Evolutionary conservation across 1,140 invertebrate genomes (phyloP).

Genomic region (Drosophila serrata): DNA sequence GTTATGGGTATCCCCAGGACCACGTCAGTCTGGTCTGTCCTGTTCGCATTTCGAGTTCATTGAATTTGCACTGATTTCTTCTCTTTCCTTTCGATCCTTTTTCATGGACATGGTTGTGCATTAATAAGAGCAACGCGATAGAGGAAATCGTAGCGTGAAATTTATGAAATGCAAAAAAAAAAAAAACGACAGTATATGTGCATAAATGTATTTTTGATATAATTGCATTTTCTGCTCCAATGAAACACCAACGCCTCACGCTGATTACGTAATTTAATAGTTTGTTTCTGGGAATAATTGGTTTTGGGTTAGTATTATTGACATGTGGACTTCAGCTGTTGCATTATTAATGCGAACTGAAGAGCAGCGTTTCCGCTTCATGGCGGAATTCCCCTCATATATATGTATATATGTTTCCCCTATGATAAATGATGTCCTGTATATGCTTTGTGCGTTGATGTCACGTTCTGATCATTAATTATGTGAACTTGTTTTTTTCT

Average conservation of each 20-base stretch:
- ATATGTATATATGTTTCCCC: slow-evolving; percentile 34
- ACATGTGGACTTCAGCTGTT: slow-evolving; percentile 66
- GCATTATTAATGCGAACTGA: slow-evolving; percentile 74
- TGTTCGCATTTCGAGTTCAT: slow-evolving; percentile 78
- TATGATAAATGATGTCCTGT: slow-evolving; percentile 69
- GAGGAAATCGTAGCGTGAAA: slow-evolving; percentile 58
- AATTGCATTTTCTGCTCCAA: slow-evolving; percentile 65
- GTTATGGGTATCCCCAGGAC: slow-evolving; percentile 3
- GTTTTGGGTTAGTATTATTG: slow-evolving; percentile 75
- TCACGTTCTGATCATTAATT: slow-evolving; percentile 78
- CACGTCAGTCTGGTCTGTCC: neutral
- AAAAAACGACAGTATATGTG: slow-evolving; percentile 62
- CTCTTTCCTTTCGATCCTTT: slow-evolving; percentile 37
- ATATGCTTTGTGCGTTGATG: slow-evolving; percentile 53
- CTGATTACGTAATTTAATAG: slow-evolving; percentile 76
- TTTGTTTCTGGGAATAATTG: slow-evolving; percentile 60
- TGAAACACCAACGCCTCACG: slow-evolving; percentile 13
- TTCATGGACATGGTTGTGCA: slow-evolving; percentile 53
- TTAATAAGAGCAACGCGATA: slow-evolving; percentile 47
- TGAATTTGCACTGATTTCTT: slow-evolving; percentile 79
- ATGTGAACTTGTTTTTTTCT: slow-evolving; percentile 63
- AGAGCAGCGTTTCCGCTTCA: slow-evolving; percentile 56
- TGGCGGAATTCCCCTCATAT: slow-evolving; percentile 35
- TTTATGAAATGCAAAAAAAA: slow-evolving; percentile 73
- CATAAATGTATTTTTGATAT: slow-evolving; percentile 79